phyloP scores from a whole-genome alignment of 1,140 invertebrate genomes.

The Drosophila mauritiana region DNA sequence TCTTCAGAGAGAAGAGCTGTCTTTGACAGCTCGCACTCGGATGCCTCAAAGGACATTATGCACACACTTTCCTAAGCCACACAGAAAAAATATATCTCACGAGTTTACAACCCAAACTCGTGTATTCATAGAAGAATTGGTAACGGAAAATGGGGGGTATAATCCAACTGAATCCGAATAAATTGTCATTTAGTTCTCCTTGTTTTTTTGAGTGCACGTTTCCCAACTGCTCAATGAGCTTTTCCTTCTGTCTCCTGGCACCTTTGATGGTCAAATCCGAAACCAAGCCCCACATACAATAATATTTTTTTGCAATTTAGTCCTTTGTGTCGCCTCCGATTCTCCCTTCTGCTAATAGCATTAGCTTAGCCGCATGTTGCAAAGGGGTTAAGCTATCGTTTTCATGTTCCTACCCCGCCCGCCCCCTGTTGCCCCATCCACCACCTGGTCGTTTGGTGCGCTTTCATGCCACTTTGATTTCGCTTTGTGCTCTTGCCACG shows the following conservation, averaged over 20 bases:
- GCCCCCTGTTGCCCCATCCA: constrained; percentile 16
- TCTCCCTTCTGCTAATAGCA: constrained; percentile 58
- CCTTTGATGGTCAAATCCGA: constrained; percentile 69
- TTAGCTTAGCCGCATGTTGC: constrained; percentile 75
- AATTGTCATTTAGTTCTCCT: neutral
- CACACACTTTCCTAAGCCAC: constrained; percentile 1
- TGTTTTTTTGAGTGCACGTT: neutral
- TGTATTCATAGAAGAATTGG: too few relatives aligned
- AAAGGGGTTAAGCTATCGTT: constrained; percentile 74
- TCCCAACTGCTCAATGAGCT: constrained; percentile 15
- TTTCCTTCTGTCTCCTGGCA: constrained; percentile 32
- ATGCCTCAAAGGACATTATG: constrained; percentile 28
- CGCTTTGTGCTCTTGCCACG: constrained; percentile 77
- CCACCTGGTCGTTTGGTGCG: constrained; percentile 47
- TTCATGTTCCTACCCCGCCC: constrained; percentile 43
- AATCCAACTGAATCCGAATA: too few relatives aligned
- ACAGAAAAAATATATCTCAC: neutral
- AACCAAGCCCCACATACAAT: constrained; percentile 68
- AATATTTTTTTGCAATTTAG: constrained; percentile 79
- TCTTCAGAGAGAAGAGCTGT: constrained; percentile 23
- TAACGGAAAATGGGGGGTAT: too few relatives aligned
- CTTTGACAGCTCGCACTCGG: constrained; percentile 33
- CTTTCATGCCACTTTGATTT: constrained; percentile 82
- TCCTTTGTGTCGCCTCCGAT: constrained; percentile 27
- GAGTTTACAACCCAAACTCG: too few relatives aligned